Evolutionary conservation across 1,140 invertebrate species (phyloP).

Genomic region (Prorops nasuta): DNA sequence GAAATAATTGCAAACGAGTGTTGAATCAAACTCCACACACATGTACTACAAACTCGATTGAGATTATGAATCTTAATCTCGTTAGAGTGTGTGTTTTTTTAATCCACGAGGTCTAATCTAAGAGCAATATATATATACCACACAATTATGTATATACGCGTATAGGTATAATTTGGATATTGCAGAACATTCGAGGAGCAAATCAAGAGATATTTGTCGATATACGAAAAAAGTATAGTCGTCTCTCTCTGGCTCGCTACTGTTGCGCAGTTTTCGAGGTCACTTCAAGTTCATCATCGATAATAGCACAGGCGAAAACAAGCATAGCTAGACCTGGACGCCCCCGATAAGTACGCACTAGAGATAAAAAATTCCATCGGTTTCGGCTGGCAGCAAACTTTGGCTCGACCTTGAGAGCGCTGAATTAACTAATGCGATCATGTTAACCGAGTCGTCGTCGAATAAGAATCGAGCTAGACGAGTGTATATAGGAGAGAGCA

Average conservation of each 20-base stretch:
- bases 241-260: constrained; percentile 4
- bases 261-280: constrained; percentile 50
- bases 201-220: too few relatives aligned
- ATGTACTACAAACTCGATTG: too few relatives aligned
- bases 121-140: too few relatives aligned
- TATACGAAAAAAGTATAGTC: constrained; percentile 26
- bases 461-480: background rate
- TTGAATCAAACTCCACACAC: too few relatives aligned
- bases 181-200: too few relatives aligned
- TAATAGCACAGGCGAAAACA: constrained; percentile 53
- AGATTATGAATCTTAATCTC: too few relatives aligned
- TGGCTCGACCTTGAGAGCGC: constrained; percentile 36
- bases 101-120: too few relatives aligned
- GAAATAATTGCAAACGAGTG: too few relatives aligned
- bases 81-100: too few relatives aligned
- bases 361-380: constrained; percentile 34
- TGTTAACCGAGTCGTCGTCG: constrained; percentile 6
- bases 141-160: too few relatives aligned
- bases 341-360: constrained; percentile 44
- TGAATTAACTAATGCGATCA: background rate
- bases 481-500: background rate
- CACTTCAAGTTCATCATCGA: constrained; percentile 55
- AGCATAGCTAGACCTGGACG: constrained; percentile 50
- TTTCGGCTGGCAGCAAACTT: constrained; percentile 34
- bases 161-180: too few relatives aligned